phyloP scores from a whole-genome alignment of 2,888 invertebrate genomes.

The Bellardia bayeri region DNA sequence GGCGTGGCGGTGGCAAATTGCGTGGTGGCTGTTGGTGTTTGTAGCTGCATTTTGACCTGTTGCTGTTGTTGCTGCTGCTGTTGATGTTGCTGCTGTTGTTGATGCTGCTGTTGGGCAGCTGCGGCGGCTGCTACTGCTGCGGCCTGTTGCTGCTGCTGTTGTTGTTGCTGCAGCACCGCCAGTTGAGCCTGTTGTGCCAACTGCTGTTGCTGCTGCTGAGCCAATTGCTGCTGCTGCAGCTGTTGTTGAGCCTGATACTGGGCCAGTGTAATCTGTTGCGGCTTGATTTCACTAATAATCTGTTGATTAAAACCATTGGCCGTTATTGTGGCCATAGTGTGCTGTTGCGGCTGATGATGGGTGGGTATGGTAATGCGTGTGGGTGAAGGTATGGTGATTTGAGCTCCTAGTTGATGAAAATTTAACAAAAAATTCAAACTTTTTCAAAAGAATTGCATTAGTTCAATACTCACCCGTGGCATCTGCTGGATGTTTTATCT shows the following conservation, averaged over 20 bases:
- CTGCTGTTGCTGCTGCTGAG: constrained; percentile 75
- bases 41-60: constrained; percentile 80
- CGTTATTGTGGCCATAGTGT: constrained; percentile 81
- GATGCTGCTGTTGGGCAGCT: constrained; percentile 68
- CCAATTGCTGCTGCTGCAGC: constrained; percentile 77
- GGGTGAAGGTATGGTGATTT: constrained; percentile 81
- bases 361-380: constrained; percentile 78
- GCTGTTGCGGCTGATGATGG: constrained; percentile 77
- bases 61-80: constrained; percentile 73
- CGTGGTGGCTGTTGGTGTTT: constrained; percentile 75
- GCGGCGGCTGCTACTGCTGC: constrained; percentile 71
- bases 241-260: constrained; percentile 83
- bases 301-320: constrained; percentile 82
- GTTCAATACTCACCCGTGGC: constrained; percentile 75
- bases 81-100: constrained; percentile 75
- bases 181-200: constrained; percentile 72
- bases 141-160: constrained; percentile 78
- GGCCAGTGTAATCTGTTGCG: constrained; percentile 81
- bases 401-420: constrained; percentile 76
- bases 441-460: not conserved
- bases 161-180: constrained; percentile 77
- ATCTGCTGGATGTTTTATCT: constrained; percentile 82
- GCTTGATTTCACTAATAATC: constrained; percentile 82
- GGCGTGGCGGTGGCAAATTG: constrained; percentile 77
- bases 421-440: constrained; percentile 9